Percentiles rank a stretch among this genome's conserved stretches.
These are phyloP conservation scores for Drosophila dunni DNA, from an alignment of 1,140 invertebrate species.

Conservation along the genomic window DNA sequence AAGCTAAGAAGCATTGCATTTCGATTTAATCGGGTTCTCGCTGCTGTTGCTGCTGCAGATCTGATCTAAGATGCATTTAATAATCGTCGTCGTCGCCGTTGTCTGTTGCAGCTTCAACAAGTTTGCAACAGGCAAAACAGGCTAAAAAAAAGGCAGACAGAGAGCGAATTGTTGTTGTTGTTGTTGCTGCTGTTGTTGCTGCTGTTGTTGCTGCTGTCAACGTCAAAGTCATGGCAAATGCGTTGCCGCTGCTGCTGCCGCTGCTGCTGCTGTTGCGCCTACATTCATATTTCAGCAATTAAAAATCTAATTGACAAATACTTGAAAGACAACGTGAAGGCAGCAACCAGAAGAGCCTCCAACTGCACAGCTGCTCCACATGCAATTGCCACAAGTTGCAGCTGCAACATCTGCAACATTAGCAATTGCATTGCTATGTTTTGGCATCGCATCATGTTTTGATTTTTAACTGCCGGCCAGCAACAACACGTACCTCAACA, in stretches of 20 bases:
- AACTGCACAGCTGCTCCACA: conserved; percentile 61
- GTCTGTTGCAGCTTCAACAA: conserved; percentile 59
- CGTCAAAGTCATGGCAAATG: conserved; percentile 55
- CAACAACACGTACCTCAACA: conserved; percentile 9
- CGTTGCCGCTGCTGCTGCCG: conserved; percentile 38
- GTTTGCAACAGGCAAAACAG: conserved; percentile 71
- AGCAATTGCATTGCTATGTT: conserved; percentile 47
- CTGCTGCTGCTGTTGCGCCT: conserved; percentile 62
- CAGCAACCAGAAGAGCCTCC: conserved; percentile 42
- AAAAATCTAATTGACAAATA: conserved; percentile 84
- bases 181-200: conserved; percentile 54
- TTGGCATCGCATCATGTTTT: conserved; percentile 34
- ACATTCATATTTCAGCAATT: conserved; percentile 84
- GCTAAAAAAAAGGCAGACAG: conserved; percentile 56
- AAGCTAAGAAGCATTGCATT: conserved; percentile 72
- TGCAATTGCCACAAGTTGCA: conserved; percentile 33
- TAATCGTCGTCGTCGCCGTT: conserved; percentile 65
- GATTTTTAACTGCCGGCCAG: conserved; percentile 27
- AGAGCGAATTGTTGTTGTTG: conserved; percentile 49
- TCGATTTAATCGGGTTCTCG: conserved; percentile 78
- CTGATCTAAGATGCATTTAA: conserved; percentile 82
- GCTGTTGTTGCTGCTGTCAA: conserved; percentile 53
- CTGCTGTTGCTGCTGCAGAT: conserved; percentile 57
- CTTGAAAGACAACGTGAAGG: conserved; percentile 77
- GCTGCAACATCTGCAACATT: conserved; percentile 44